Conservation (phyloP, 2,797 vertebrate species). For the Decapterus maruadsi region DNA sequence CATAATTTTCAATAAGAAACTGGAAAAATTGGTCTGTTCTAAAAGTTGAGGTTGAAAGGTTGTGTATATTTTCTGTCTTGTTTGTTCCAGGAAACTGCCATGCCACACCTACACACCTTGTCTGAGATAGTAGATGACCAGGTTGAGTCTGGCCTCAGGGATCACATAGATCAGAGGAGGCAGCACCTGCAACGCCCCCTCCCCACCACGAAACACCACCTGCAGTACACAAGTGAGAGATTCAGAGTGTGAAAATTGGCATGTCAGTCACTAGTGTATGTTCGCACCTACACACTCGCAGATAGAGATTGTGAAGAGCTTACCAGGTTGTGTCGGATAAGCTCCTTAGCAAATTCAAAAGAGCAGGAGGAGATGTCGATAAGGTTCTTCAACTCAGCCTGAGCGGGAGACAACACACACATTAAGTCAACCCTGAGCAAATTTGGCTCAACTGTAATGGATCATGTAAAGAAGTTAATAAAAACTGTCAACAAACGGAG, state of each 20-base stretch:
- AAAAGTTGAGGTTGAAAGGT: too few relatives aligned
- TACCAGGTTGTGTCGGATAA: slow-evolving; percentile 97
- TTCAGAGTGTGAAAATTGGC: slow-evolving; percentile 25
- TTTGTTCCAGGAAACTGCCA: slow-evolving; percentile 3
- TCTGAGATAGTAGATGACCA: slow-evolving; percentile 98
- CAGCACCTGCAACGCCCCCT: slow-evolving; percentile 94
- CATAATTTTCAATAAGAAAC: too few relatives aligned
- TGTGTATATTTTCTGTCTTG: not conserved
- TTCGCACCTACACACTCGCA: slow-evolving; percentile 23
- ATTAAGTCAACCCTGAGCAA: not conserved
- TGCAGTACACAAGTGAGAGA: slow-evolving; percentile 60
- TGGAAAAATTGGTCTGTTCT: too few relatives aligned
- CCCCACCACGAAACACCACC: slow-evolving; percentile 98
- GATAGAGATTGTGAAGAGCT: slow-evolving; percentile 58
- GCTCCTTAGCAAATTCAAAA: slow-evolving; percentile 98
- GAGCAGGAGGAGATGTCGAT: slow-evolving; percentile 93
- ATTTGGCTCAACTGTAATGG: not conserved
- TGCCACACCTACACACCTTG: slow-evolving; percentile 87
- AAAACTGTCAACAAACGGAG: not conserved
- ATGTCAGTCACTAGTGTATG: slow-evolving; percentile 10
- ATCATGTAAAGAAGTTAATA: not conserved
- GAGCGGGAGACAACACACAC: slow-evolving; percentile 42
- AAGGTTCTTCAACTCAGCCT: slow-evolving; percentile 96
- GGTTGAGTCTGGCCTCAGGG: slow-evolving; percentile 95
- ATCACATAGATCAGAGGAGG: slow-evolving; percentile 97